Evolutionary conservation across 2,888 invertebrate genomes (phyloP).

Genomic region (Tenthredo scrophulariae): DNA sequence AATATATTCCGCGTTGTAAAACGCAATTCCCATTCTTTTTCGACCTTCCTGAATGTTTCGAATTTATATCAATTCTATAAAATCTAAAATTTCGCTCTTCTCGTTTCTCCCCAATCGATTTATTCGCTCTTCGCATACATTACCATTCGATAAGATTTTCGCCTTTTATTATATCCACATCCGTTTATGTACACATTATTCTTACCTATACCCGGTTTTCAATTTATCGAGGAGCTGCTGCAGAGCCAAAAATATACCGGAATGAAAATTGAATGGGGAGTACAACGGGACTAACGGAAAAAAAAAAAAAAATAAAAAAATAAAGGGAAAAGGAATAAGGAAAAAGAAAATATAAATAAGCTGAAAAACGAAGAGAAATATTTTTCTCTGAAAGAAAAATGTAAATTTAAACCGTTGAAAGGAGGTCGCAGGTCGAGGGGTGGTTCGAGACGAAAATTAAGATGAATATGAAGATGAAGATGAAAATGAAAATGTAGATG

Average conservation of each 20-base stretch:
- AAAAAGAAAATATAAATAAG: background rate
- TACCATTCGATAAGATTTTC: background rate
- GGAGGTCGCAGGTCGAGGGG: background rate
- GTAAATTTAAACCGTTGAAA: slow-evolving; percentile 41
- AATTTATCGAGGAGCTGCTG: slow-evolving; percentile 3
- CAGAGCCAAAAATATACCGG: background rate
- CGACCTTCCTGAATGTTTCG: background rate
- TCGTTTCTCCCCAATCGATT: background rate
- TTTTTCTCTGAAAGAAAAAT: slow-evolving; percentile 12
- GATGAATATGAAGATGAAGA: slow-evolving; percentile 1
- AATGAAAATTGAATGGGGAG: background rate
- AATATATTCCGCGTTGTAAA: background rate
- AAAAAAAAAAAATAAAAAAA: background rate
- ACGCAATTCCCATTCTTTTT: background rate
- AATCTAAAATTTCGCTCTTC: background rate
- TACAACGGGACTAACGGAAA: background rate
- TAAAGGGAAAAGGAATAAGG: background rate
- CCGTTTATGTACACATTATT: slow-evolving; percentile 3
- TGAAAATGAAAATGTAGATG: background rate
- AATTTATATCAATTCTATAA: background rate
- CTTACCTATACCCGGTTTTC: background rate
- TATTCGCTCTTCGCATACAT: background rate
- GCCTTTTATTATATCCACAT: background rate
- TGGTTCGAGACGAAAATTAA: slow-evolving; percentile 8
- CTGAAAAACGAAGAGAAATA: background rate